phyloP scores from a whole-genome alignment of 2,888 invertebrate species.

The Drosophila bunnanda region DNA sequence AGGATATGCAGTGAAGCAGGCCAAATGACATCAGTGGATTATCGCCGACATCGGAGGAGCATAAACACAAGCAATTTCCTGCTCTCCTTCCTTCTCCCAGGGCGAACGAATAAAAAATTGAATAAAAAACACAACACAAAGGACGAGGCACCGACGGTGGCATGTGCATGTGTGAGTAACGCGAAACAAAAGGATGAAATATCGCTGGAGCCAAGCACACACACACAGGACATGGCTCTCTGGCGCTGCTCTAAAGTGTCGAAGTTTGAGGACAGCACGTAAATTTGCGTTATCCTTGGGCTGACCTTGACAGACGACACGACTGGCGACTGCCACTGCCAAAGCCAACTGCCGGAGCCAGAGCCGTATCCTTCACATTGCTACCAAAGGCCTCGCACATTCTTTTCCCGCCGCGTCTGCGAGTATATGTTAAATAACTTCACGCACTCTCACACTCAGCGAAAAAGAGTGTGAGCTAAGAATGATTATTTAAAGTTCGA shows the following conservation, averaged over 20 bases:
- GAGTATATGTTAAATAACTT: constrained; percentile 68
- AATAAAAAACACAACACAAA: constrained; percentile 46
- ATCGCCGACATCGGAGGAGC: constrained; percentile 65
- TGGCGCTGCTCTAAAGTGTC: constrained; percentile 52
- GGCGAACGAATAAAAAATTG: constrained; percentile 64
- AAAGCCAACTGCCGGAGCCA: constrained; percentile 6
- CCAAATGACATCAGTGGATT: constrained; percentile 80
- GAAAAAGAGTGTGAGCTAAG: not conserved
- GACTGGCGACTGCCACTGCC: constrained; percentile 21
- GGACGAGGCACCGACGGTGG: constrained; percentile 9
- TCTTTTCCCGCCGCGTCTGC: constrained; percentile 31
- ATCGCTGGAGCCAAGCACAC: constrained; percentile 47
- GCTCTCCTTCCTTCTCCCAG: constrained; percentile 40
- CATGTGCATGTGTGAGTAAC: constrained; percentile 39
- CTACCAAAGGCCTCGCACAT: constrained; percentile 50
- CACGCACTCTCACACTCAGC: constrained; percentile 49
- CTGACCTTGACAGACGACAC: constrained; percentile 72
- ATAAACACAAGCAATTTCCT: constrained; percentile 68
- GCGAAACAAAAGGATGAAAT: constrained; percentile 73
- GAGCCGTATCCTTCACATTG: constrained; percentile 34
- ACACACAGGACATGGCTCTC: constrained; percentile 18
- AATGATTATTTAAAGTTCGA: too few relatives aligned
- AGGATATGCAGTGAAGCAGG: constrained; percentile 56
- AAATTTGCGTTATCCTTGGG: constrained; percentile 78
- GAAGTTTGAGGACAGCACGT: constrained; percentile 61